phyloP scores from a whole-genome alignment of 2,113 vertebrate genomes.

The Leucopsar rothschildi region DNA sequence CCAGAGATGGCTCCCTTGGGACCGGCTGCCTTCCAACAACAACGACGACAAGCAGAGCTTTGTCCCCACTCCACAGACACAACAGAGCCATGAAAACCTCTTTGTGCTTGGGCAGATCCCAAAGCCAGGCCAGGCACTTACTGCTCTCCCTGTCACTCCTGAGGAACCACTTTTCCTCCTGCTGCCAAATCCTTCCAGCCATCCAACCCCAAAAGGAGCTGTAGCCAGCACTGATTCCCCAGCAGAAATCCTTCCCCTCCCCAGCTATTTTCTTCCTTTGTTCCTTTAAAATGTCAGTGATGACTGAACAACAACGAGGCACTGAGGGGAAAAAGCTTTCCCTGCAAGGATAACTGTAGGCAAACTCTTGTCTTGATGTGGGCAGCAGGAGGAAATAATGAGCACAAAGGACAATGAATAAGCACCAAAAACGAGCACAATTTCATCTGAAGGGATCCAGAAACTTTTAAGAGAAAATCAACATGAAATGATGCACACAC shows the following conservation, averaged over 20 bases:
- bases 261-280: neutral
- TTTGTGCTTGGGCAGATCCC: neutral
- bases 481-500: rapidly evolving
- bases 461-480: neutral
- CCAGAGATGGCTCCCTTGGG: rapidly evolving
- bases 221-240: neutral
- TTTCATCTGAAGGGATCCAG: neutral
- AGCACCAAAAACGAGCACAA: neutral
- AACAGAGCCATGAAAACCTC: neutral
- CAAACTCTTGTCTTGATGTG: neutral
- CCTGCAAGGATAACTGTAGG: rapidly evolving
- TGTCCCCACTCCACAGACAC: neutral
- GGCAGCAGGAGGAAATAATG: neutral
- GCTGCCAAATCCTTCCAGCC: neutral
- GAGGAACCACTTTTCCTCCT: neutral
- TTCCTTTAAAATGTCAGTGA: neutral
- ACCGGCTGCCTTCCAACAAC: neutral
- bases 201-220: neutral
- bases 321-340: neutral
- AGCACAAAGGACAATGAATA: rapidly evolving
- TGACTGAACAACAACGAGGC: neutral
- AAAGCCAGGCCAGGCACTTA: neutral
- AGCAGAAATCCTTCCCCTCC: neutral
- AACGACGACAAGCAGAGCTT: rapidly evolving
- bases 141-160: neutral